These are phyloP conservation scores for Lota lota DNA, from an alignment of 2,113 vertebrate species.

Conservation along the genomic window DNA sequence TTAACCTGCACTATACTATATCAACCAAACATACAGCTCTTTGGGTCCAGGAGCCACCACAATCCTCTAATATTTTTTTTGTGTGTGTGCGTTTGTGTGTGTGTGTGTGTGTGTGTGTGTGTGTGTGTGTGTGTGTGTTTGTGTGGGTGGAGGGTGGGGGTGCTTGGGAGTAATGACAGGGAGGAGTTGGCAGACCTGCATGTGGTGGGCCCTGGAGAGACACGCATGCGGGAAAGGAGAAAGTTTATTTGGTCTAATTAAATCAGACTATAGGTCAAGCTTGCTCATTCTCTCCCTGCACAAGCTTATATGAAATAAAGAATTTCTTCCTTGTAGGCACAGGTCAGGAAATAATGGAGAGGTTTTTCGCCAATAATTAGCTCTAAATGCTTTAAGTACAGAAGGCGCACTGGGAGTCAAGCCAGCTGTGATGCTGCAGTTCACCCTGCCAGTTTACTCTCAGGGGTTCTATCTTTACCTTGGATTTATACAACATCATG, in stretches of 20 bases:
- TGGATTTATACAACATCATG: background rate
- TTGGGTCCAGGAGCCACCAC: too few relatives aligned
- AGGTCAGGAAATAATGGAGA: conserved; percentile 61
- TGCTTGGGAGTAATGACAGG: background rate
- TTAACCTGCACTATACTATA: too few relatives aligned
- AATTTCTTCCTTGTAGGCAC: conserved; percentile 43
- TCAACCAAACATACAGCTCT: too few relatives aligned
- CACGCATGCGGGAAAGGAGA: conserved; percentile 21
- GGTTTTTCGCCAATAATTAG: conserved; percentile 55
- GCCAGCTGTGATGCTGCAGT: conserved; percentile 17
- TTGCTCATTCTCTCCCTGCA: conserved; percentile 14
- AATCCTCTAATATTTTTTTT: conserved; percentile 55
- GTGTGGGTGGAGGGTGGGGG: background rate
- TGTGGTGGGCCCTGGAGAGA: conserved; percentile 17
- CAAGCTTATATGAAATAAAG: conserved; percentile 42
- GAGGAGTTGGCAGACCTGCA: conserved; percentile 15
- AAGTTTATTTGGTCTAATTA: conserved; percentile 57
- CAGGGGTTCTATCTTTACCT: background rate
- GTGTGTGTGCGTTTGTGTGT: conserved; percentile 12
- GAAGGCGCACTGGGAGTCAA: conserved; percentile 14
- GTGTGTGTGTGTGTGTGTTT: conserved; percentile 9
- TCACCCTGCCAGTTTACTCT: conserved; percentile 9
- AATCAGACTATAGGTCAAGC: conserved; percentile 45
- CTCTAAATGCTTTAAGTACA: conserved; percentile 46
- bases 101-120: background rate